Evolutionary conservation across 2,797 vertebrate species (phyloP), one percentile per base, ranked within the genome.

Genomic region (Alosa sapidissima): DNA sequence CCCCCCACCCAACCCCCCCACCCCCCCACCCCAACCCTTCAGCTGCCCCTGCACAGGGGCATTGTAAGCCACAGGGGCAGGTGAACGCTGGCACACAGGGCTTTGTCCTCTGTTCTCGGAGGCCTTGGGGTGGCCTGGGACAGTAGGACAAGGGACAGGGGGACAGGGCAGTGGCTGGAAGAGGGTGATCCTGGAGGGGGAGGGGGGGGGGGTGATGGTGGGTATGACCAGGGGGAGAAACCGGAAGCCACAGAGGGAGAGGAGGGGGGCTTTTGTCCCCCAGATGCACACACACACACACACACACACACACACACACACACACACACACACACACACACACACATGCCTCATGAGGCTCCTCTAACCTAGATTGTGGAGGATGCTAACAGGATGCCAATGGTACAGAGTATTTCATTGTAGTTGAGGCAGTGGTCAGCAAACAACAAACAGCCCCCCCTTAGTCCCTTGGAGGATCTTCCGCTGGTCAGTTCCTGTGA

Each of bases 321-420:
- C 24, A 8, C 60, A 19, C 9, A 65, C 60, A 65, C 60, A 65
- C 14, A 19, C 16, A 58, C 55, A 14, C 54, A 21, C 21, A 60
- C 54, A 55, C 21, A 60, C 55, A 60, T 19, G 10, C 60, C 60
- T 28, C 6, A n/a, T 19, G 19, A 3, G 19, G 5, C 55, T 19
- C 55, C 14, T 16, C 52, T 55, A 55, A 11, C 52, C 52, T 55
- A 55, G 52, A 16, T 19, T 92, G 83, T 85, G 85, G 52, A 55
- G 52, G 52, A 55, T 55, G 52, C 52, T 55, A 55, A 55, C 52
- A 55, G 52, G 52, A 2, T 55, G 41, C 41, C 41, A 55, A 55
- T 19, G 16, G 14, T 55, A 55, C 52, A 3, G 14, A 55, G 52
- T 0, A 11, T 55, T 55, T 19, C 52, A 55, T 55, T 55, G 52